Base-by-base conservation (phyloP, 2,888 invertebrate species). In the Scaptomyza flava region DNA sequence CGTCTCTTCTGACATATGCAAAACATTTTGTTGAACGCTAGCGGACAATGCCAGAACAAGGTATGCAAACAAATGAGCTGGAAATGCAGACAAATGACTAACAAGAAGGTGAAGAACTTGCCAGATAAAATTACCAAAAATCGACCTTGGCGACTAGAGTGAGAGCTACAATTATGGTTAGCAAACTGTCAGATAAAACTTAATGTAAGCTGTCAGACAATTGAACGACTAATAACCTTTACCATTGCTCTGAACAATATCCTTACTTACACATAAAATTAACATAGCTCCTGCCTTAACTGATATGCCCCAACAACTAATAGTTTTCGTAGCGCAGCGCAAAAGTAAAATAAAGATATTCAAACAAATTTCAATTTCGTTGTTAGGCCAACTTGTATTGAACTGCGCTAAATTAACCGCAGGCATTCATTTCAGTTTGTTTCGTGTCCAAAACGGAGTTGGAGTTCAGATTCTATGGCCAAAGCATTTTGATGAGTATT, bases 401-500 rank as follows among this genome's bases (percentile, higher is more conserved):
- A 66, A 76, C 74, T 87, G 81, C 81, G 84, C 84, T 58, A 88
- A 84, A 84, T 84, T 89, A 85, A 81, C 89, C 85, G 73, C 89
- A 75, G 89, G 87, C 81, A 77, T 74, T 84, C 73, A 80, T 69
- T 73, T 79, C 48, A 59, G 65, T 41, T 41, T 41, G 46, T 63
- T 72, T 64, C 67, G 72, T 68, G 63, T 54, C 51, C 58, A 46
- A 68, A 58, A 57, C 38, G 51, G 27, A 60, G 57, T 36, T 45
- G 50, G 48, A 61, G 73, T 38, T 52, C 48, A 48, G 53, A 68
- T 81, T 75, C 75, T 71, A 58, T 54, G 64, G 72, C 69, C 64
- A 45, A 68, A 63, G 70, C 79, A 79, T 73, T 81, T 79, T 88
- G 88, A 88, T 89, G 89, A 89, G 88, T 89, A 88, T 88, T 88